Conservation (phyloP, 2,797 vertebrate genomes). For the Phrynocephalus vlangalii region DNA sequence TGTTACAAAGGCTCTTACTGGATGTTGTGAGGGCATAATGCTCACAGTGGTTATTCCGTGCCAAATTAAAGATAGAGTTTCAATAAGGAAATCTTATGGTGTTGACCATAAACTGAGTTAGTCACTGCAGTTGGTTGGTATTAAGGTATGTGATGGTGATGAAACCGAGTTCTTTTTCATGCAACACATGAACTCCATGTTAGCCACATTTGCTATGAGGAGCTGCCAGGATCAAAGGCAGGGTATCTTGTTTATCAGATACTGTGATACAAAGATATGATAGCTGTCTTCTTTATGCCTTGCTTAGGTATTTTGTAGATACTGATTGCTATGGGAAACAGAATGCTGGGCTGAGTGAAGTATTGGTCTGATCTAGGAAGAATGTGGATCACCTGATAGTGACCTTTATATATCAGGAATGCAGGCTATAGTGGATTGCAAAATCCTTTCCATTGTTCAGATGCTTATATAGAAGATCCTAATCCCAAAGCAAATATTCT, state of each 20-base stretch:
- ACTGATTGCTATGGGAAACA: not conserved
- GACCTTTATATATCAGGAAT: not conserved
- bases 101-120: not conserved
- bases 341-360: not conserved
- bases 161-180: not conserved
- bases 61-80: not conserved
- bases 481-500: not conserved
- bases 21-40: too few relatives aligned
- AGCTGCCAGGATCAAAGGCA: not conserved
- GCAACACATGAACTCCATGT: not conserved
- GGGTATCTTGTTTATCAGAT: constrained; percentile 9
- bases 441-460: not conserved
- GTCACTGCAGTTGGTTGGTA: not conserved
- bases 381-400: not conserved
- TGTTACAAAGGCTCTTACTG: too few relatives aligned
- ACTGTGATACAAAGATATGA: not conserved
- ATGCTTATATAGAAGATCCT: not conserved
- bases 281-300: not conserved
- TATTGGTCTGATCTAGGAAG: not conserved
- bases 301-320: not conserved
- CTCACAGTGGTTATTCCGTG: not conserved
- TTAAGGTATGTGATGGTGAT: not conserved
- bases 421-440: not conserved
- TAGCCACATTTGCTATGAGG: not conserved
- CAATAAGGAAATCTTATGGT: not conserved